Base-by-base conservation (phyloP, 2,888 invertebrate genomes). In the Pollenia griseotomentosa region DNA sequence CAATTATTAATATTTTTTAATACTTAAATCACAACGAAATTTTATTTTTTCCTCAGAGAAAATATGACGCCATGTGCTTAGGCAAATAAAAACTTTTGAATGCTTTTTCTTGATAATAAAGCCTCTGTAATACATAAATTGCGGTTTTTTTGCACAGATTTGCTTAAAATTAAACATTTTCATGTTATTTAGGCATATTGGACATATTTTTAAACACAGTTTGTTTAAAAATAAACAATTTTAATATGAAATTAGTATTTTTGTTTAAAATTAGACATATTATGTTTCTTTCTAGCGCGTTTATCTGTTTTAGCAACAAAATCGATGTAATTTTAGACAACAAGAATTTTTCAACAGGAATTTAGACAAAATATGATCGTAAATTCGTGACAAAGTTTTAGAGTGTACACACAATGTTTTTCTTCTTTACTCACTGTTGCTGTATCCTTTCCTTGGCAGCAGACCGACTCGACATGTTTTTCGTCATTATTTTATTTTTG, bases 1-100 rank as follows among this genome's bases (percentile, higher is more conserved):
- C 53, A 53, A 53, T 53, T 53, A 53, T 16, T 53, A 53, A 16
- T n/a, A n/a, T n/a, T 53, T 53, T 11, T 53, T 53, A 53, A n/a
- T 16, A 7, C n/a, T n/a, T n/a, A n/a, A n/a, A n/a, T 53, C n/a
- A 53, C 7, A 6, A 53, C 9, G 9, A 53, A 53, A 53, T 53
- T 53, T 53, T n/a, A 53, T 16, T 53, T 53, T 53, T 53, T 53
- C 53, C 53, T n/a, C n/a, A 53, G 16, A 53, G 19, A 19, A 19
- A 19, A 19, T 19, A 19, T 19, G 19, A 1, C 19, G 19, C 19
- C 19, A 19, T 19, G 19, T 19, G 19, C 19, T 19, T 1, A 19
- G 1, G 19, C n/a, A 19, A 19, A 16, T 16, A n/a, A 53, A 2
- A 53, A 53, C 53, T 53, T 1, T 53, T 53, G 0, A 53, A 53